Conservation (phyloP, 2,888 invertebrate species). For the Spodoptera exigua region DNA sequence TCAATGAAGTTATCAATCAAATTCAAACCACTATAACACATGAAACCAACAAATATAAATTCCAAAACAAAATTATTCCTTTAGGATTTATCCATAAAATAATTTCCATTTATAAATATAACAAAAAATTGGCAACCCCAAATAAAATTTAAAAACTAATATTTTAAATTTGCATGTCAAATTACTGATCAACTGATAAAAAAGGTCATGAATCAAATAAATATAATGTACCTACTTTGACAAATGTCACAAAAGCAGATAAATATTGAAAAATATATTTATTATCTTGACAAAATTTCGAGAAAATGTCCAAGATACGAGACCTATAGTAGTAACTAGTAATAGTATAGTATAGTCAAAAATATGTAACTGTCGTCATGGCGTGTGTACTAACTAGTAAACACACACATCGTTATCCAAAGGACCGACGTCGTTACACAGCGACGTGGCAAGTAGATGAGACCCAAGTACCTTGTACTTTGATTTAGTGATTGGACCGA, state of each 20-base stretch:
- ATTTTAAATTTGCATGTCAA: constrained; percentile 16
- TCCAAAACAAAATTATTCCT: constrained; percentile 32
- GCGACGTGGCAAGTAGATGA: constrained; percentile 32
- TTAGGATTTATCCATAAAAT: constrained; percentile 26
- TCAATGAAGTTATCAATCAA: constrained; percentile 45
- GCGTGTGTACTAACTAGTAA: constrained; percentile 43
- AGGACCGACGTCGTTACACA: constrained; percentile 8
- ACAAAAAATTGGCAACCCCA: constrained; percentile 36
- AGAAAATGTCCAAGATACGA: constrained; percentile 28
- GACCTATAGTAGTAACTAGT: constrained; percentile 33
- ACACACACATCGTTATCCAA: constrained; percentile 30
- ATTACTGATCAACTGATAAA: constrained; percentile 26
- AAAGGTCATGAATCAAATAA: no score
- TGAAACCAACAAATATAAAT: constrained; percentile 30
- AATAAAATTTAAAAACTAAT: constrained; percentile 25
- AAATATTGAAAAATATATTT: constrained; percentile 39
- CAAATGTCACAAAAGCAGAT: constrained; percentile 10
- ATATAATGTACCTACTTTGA: no score
- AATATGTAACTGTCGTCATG: constrained; percentile 45
- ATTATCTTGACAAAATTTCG: constrained; percentile 22
- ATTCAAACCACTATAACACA: constrained; percentile 41
- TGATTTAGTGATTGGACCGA: constrained; percentile 51
- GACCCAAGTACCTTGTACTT: constrained; percentile 60
- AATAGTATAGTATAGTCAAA: constrained; percentile 37
- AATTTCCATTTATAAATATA: constrained; percentile 35